These are phyloP conservation scores for Columbina picui DNA, from an alignment of 2,113 vertebrate genomes.

Conservation along the genomic window DNA sequence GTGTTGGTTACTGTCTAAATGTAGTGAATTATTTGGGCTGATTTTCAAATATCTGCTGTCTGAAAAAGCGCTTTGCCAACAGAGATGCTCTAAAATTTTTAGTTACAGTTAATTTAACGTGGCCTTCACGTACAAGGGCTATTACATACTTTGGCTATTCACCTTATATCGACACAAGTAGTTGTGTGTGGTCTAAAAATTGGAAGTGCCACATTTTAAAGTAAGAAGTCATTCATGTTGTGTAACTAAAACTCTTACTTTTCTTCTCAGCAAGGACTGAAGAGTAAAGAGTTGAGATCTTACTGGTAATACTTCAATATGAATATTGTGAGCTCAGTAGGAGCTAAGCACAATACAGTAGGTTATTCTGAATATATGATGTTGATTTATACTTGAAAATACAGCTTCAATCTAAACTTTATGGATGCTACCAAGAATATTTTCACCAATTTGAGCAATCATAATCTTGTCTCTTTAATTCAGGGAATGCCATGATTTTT, in stretches of 20 bases:
- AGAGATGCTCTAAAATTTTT: conserved; percentile 7
- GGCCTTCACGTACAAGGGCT: not conserved
- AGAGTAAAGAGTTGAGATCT: not conserved
- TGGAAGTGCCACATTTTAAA: not conserved
- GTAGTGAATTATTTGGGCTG: not conserved
- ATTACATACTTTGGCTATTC: not conserved
- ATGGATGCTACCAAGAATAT: not conserved
- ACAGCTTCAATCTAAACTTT: not conserved
- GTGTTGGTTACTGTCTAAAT: not conserved
- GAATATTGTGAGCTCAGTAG: not conserved
- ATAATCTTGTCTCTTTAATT: not conserved
- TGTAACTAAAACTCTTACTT: not conserved
- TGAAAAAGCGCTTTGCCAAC: conserved; percentile 5
- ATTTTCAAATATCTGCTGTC: not conserved
- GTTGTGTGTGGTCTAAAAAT: not conserved
- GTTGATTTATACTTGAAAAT: not conserved
- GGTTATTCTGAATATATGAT: not conserved
- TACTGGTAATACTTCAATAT: not conserved
- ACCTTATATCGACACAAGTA: not conserved
- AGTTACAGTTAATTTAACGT: not conserved
- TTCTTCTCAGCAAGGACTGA: not conserved
- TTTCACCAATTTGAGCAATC: not conserved
- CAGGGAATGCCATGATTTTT: not conserved
- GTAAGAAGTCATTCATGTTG: not conserved
- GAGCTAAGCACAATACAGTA: too few species aligned